A percentile compares a stretch with the other conserved stretches of the same genome.
Evolutionary conservation across 2,888 invertebrate genomes (phyloP).

Genomic region (Odontocerum albicorne): DNA sequence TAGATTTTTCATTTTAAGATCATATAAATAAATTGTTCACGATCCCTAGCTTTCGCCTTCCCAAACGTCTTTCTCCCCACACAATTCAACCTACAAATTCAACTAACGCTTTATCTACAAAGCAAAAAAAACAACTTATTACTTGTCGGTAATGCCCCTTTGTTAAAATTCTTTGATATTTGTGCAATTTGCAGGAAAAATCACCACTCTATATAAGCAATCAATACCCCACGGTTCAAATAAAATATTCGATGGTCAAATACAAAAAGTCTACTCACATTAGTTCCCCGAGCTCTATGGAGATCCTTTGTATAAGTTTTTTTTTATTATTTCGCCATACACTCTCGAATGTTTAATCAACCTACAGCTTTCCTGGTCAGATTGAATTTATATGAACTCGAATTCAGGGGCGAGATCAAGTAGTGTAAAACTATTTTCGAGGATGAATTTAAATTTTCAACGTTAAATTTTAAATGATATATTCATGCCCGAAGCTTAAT

Average conservation of each 20-base stretch:
- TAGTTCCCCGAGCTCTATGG: too few species aligned
- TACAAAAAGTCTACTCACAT: slow-evolving; percentile 24
- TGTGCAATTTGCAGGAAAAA: slow-evolving; percentile 36
- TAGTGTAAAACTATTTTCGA: too few species aligned
- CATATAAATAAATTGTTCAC: too few species aligned
- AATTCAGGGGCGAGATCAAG: neutral
- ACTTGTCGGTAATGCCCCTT: slow-evolving; percentile 35
- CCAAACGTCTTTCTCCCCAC: slow-evolving; percentile 5
- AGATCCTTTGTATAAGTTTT: slow-evolving; percentile 10
- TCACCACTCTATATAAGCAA: slow-evolving; percentile 32
- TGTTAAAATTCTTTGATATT: slow-evolving; percentile 35
- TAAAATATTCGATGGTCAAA: slow-evolving; percentile 30
- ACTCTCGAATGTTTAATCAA: slow-evolving; percentile 19
- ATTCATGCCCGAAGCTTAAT: too few species aligned
- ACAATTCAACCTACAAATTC: slow-evolving; percentile 20
- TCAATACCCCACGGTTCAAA: slow-evolving; percentile 33
- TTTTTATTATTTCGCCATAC: slow-evolving; percentile 22
- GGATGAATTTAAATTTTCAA: too few species aligned
- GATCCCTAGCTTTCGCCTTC: neutral
- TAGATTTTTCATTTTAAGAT: too few species aligned
- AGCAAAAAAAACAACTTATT: slow-evolving; percentile 33
- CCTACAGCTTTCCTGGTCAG: slow-evolving; percentile 21
- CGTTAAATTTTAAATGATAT: too few species aligned
- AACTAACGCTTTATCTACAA: slow-evolving; percentile 27
- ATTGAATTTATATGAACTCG: slow-evolving; percentile 8